Evolutionary conservation across 23 tunicate genomes (phyloP).

Genomic region (Halocynthia roretzi): DNA sequence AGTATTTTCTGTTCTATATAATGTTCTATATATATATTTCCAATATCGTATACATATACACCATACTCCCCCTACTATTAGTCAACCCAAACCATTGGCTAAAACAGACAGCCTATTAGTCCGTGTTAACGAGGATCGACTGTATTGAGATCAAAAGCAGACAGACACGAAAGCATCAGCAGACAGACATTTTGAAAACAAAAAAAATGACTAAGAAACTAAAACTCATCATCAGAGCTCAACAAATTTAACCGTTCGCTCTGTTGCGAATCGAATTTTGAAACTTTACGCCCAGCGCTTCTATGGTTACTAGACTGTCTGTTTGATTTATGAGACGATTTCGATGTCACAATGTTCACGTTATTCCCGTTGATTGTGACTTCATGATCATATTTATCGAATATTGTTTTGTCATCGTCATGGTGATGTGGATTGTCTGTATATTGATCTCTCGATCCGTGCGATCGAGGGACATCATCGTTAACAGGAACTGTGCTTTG

Average conservation of each 20-base stretch:
- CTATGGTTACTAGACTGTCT: neutral
- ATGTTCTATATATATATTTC: no score
- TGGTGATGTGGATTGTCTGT: neutral
- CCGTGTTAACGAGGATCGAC: no score
- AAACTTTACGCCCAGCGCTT: neutral
- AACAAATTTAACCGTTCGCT: constrained; percentile 42
- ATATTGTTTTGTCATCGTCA: no score
- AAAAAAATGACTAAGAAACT: neutral
- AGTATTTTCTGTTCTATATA: no score
- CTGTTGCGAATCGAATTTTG: neutral
- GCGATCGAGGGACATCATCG: neutral
- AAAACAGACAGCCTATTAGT: no score
- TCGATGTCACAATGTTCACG: constrained; percentile 9
- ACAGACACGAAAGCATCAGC: neutral
- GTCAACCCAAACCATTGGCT: no score
- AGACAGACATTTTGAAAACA: neutral
- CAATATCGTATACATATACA: no score
- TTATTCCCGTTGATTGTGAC: neutral
- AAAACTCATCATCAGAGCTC: constrained; percentile 70
- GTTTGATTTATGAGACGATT: neutral
- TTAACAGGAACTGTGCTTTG: constrained; percentile 30
- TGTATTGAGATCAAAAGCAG: no score
- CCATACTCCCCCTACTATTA: no score
- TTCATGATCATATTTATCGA: neutral
- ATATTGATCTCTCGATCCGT: neutral